A percentile compares a stretch with the other conserved stretches of the same genome.
Evolutionary conservation across 37 sponge, comb jelly and placozoan species (phyloP).

Genomic region (Chondrosia reniformis): DNA sequence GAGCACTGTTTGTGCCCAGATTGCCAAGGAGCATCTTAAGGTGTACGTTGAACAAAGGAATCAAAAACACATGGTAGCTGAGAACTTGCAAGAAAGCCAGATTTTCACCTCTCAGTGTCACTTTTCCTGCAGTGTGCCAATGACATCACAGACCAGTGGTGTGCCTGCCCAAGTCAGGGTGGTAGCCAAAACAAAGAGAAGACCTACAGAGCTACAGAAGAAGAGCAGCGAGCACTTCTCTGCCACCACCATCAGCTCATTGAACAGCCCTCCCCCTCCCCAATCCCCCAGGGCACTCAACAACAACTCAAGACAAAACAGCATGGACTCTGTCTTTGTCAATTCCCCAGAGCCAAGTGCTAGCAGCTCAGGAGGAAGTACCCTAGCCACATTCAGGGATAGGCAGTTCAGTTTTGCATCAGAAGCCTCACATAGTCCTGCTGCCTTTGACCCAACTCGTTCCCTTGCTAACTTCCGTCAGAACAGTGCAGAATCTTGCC

Average conservation of each 20-base stretch:
- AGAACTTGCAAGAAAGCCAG: slow-evolving; percentile 16
- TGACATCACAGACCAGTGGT: slow-evolving; percentile 6
- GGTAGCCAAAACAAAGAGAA: neutral
- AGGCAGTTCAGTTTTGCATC: slow-evolving; percentile 12
- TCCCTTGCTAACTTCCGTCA: slow-evolving; percentile 18
- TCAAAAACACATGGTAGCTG: slow-evolving; percentile 26
- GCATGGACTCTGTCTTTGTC: slow-evolving; percentile 5
- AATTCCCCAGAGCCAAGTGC: slow-evolving; percentile 8
- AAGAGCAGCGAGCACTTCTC: slow-evolving; percentile 12
- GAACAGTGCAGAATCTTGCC: neutral
- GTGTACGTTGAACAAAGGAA: slow-evolving; percentile 17
- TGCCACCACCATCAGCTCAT: neutral
- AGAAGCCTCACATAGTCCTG: neutral
- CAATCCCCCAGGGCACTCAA: slow-evolving; percentile 9
- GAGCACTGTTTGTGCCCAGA: neutral
- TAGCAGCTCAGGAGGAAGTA: neutral
- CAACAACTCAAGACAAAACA: slow-evolving; percentile 10
- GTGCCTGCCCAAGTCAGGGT: slow-evolving; percentile 13
- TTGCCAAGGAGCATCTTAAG: slow-evolving; percentile 15
- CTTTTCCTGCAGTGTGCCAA: slow-evolving; percentile 13
- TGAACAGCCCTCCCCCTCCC: slow-evolving; percentile 5
- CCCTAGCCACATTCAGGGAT: slow-evolving; percentile 14
- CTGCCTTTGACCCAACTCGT: neutral
- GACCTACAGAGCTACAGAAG: slow-evolving; percentile 12
- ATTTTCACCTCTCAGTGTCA: slow-evolving; percentile 21